Base-by-base conservation (phyloP, 1,140 invertebrate species). In the Trinorchestia longiramus region DNA sequence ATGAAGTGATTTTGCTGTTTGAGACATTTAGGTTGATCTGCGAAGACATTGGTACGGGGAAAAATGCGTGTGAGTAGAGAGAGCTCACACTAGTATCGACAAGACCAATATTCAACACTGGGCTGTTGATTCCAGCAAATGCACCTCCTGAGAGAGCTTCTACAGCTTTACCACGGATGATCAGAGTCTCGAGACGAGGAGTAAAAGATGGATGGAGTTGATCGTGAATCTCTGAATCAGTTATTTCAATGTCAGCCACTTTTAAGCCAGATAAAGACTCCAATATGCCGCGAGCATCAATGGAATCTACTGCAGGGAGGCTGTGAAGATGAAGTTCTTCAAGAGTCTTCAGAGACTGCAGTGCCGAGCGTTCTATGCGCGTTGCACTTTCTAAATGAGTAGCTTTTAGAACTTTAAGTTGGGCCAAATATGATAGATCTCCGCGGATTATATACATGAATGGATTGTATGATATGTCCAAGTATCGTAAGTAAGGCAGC, bases 11-110 rank as follows among this genome's bases (percentile, higher is more conserved):
- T 97, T 98, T 98, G 97, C 98, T 99, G 23, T 98, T 98, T n/a
- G 98, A 97, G 0, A 99, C 98, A 97, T 99, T 98, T 0, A 99
- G 97, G 17, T 97, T 98, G 41, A 99, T 98, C 95, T 98, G 98
- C 0, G 98, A 98, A 6, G 99, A 99, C 97, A 98, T 98, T 0
- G 99, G 99, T n/a, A 99, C 98, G 0, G 99, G 98, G 97, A 99
- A 99, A 95, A 99, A 98, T 43, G 99, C 97, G 0, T 98, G 98
- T 11, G 98, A 98, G 4, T 98, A 98, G 96, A 99, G 97, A 0
- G 98, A 97, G 47, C 98, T 98, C 0, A 99, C 97, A 0, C 98
- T 99, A 1, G 99, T 99, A 97, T 99, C 98, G 40, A 98, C 98
- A 28, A 99, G 97, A 95, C 98, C 98, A 36, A 99, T 98, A 0